Evolutionary conservation across 2,113 vertebrate species (phyloP).

Genomic region (Phalacrocorax pelagicus): DNA sequence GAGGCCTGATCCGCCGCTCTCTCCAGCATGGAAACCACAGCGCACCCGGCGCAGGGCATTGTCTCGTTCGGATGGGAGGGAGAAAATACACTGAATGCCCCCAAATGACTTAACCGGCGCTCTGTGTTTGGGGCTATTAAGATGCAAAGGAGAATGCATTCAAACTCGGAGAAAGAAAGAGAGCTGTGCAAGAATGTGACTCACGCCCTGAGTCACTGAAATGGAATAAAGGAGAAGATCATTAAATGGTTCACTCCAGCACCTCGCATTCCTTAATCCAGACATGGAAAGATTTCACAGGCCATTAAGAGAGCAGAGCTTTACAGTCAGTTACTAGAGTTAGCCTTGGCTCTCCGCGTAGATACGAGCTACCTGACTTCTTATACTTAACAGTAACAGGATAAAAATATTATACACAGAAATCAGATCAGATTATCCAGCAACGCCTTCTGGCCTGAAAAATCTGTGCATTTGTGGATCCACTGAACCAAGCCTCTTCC

Average conservation of each 20-base stretch:
- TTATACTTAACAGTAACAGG: not conserved
- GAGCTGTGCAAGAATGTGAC: not conserved
- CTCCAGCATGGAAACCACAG: not conserved
- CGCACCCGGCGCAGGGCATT: not conserved
- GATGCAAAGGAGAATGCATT: conserved; percentile 34
- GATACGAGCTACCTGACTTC: not conserved
- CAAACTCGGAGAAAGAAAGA: not conserved
- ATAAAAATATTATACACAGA: not conserved
- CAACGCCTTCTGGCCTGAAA: not conserved
- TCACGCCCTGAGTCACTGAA: not conserved
- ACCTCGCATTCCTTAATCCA: conserved; percentile 3
- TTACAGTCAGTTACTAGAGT: not conserved
- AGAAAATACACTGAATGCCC: not conserved
- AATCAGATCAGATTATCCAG: not conserved
- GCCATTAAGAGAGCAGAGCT: not conserved
- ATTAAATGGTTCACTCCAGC: conserved; percentile 16
- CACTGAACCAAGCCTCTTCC: not conserved
- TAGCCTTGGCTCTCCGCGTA: not conserved
- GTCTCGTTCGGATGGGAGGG: not conserved
- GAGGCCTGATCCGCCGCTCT: not conserved
- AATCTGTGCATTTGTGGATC: not conserved
- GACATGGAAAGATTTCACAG: not conserved
- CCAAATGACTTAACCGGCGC: not conserved
- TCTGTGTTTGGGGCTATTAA: not conserved
- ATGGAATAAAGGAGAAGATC: conserved; percentile 16